phyloP scores from a whole-genome alignment of 1,140 invertebrate species.

The Sesamia nonagrioides region DNA sequence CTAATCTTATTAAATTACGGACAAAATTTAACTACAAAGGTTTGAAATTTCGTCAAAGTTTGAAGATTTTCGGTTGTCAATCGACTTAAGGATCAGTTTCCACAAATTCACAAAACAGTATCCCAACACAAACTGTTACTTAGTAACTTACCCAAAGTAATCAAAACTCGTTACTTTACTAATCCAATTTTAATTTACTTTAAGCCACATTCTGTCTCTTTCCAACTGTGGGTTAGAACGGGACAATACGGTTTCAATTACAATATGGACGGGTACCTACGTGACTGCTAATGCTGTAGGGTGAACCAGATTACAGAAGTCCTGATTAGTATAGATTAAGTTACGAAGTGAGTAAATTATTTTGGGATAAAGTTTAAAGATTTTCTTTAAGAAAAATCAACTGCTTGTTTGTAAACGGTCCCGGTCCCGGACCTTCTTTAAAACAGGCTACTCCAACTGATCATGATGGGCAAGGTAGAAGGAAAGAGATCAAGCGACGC shows the following conservation, averaged over 20 bases:
- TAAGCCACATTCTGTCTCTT: slow-evolving; percentile 10
- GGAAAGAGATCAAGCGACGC: too few species aligned
- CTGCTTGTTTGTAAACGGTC: too few species aligned
- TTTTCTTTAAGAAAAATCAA: too few species aligned
- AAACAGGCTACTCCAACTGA: too few species aligned
- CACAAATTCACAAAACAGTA: not conserved
- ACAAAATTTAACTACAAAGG: too few species aligned
- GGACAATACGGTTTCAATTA: slow-evolving; percentile 5
- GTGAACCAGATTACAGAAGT: slow-evolving; percentile 2
- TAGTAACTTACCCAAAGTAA: slow-evolving; percentile 14
- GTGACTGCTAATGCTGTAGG: slow-evolving; percentile 5
- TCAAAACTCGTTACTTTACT: slow-evolving; percentile 22
- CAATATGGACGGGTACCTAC: not conserved
- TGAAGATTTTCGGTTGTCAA: not conserved
- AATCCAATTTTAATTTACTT: slow-evolving; percentile 29
- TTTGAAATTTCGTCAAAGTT: too few species aligned
- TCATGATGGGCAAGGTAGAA: too few species aligned
- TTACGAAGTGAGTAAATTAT: not conserved
- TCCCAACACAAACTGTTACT: slow-evolving; percentile 14
- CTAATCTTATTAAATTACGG: too few species aligned
- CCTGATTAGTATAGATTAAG: not conserved
- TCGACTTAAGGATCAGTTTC: not conserved
- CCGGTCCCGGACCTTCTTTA: too few species aligned
- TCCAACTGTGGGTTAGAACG: not conserved
- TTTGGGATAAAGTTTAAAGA: not conserved